These are phyloP conservation scores for Corbicula japonica DNA, from an alignment of 2,888 invertebrate species.

Conservation along the genomic window DNA sequence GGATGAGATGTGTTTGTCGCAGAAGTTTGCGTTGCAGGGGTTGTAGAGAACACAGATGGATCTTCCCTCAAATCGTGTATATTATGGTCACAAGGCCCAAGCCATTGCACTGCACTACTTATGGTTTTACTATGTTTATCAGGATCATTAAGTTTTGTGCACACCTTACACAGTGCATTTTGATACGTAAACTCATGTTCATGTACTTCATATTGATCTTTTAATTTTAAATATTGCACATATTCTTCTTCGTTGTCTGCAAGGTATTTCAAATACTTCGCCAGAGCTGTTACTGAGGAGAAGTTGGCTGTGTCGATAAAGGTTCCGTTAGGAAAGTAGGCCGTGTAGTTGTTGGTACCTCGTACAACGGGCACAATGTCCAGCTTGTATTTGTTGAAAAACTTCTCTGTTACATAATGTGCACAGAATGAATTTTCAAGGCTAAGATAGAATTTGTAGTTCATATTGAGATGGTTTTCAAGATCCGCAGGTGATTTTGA, in stretches of 20 bases:
- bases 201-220: constrained; percentile 14
- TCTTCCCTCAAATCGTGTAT: too few species aligned
- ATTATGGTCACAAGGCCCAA: constrained; percentile 31
- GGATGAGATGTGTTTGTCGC: too few species aligned
- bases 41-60: too few species aligned
- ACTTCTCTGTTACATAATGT: too few species aligned
- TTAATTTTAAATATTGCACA: constrained; percentile 36
- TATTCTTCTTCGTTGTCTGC: too few species aligned
- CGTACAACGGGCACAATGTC: constrained; percentile 65
- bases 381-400: constrained; percentile 25
- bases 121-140: constrained; percentile 28
- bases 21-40: too few species aligned
- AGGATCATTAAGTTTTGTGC: too few species aligned
- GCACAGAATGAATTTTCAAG: too few species aligned
- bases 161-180: constrained; percentile 38
- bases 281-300: too few species aligned
- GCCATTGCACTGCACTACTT: constrained; percentile 7
- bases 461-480: constrained; percentile 27
- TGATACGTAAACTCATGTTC: neutral
- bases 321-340: constrained; percentile 78
- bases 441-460: too few species aligned
- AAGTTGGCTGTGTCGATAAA: too few species aligned
- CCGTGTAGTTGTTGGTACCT: constrained; percentile 78
- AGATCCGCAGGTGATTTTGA: constrained; percentile 2
- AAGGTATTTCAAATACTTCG: constrained; percentile 68